Evolutionary conservation across 1,140 invertebrate genomes (phyloP), one percentile per base, ranked within the genome.

Genomic region (Megalopta genalis): DNA sequence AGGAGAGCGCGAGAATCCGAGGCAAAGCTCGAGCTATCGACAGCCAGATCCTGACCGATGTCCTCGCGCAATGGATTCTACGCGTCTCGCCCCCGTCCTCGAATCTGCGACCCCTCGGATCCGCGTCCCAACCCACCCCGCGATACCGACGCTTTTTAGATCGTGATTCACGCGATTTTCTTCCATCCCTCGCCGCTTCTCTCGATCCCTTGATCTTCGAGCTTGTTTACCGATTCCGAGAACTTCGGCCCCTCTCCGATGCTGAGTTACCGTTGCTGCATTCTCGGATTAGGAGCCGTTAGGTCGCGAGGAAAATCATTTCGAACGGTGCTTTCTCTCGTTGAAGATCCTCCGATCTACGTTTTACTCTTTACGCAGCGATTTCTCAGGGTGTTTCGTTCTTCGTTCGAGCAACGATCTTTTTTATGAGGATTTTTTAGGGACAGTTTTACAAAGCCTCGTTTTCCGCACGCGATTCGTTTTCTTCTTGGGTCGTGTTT

Each of bases 11-110:
- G 80, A 85, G 87, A 85, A 83, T 87, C 86, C 86, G 83, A 78
- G 85, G 84, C 80, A 89, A 86, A 81, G 74, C 79, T 75, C 80
- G 70, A 74, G 74, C 86, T 90, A 91, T 91, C 90, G 90, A 91
- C 88, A 91, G 87, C 81, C 88, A 88, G 90, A 92, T 92, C 91
- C 90, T 92, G 91, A 92, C 90, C 89, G 88, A 92, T 92, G 90
- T 90, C 78, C 90, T 87, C 68, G 71, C 76, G 81, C 88, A 76
- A 76, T 82, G 71, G 71, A 86, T 82, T 82, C 81, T 21, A 73
- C 67, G 57, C 25, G 32, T 59, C 39, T 39, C 67, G 16, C 49
- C 49, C 49, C 49, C 16, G 16, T 21, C 49, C 49, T 52, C 49
- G 49, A 46, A 46, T 14, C 42, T 46, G 16, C 14, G 16, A 52